A percentile compares a stretch with the other conserved stretches of the same genome.
phyloP scores from a whole-genome alignment of 2,888 invertebrate species.

The Euclidia mi region DNA sequence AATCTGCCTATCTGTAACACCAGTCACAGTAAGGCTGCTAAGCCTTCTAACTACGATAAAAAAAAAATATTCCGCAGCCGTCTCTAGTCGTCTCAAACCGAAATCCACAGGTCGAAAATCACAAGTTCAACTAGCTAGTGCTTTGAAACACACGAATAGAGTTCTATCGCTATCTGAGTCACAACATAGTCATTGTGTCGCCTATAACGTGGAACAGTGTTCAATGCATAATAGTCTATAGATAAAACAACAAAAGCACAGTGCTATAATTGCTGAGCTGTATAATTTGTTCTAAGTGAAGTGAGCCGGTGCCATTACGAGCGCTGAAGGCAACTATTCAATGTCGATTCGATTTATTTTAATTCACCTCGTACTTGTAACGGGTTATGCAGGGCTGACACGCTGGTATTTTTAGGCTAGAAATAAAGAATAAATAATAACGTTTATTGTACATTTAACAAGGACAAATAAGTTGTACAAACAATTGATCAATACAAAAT shows the following conservation, averaged over 20 bases:
- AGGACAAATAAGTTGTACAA: no score
- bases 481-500: no score
- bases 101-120: no score
- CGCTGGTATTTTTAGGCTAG: background rate
- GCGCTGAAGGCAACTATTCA: conserved; percentile 63
- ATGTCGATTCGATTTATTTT: conserved; percentile 72
- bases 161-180: background rate
- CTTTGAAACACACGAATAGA: background rate
- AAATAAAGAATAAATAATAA: no score
- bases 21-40: no score
- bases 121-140: background rate
- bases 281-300: conserved; percentile 35
- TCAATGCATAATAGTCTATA: conserved; percentile 6
- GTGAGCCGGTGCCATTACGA: conserved; percentile 22
- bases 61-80: no score
- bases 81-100: no score
- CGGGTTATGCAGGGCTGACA: conserved; percentile 38
- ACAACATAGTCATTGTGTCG: background rate
- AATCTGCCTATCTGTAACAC: no score
- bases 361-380: conserved; percentile 59
- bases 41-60: no score
- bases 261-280: conserved; percentile 10
- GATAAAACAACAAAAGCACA: conserved; percentile 14
- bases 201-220: background rate
- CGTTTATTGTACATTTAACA: no score